Evolutionary conservation across 2,113 vertebrate genomes (phyloP).

Genomic region (Phocoena phocoena): DNA sequence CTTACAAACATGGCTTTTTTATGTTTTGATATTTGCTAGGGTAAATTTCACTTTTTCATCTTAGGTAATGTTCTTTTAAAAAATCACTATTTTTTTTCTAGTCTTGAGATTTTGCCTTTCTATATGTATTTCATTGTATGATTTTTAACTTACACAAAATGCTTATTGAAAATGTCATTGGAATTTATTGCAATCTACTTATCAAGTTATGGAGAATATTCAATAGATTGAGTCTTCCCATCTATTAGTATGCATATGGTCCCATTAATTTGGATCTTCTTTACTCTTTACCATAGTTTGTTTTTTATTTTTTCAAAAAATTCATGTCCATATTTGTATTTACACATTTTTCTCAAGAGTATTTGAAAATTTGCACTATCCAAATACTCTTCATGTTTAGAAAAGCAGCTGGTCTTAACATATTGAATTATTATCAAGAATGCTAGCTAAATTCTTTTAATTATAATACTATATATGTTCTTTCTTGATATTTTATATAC

Average conservation of each 20-base stretch:
- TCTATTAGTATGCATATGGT: neutral
- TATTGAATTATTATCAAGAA: neutral
- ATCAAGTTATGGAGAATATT: neutral
- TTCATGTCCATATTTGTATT: neutral
- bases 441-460: neutral
- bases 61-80: neutral
- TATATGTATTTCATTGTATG: neutral
- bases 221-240: neutral
- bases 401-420: neutral
- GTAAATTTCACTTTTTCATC: neutral
- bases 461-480: neutral
- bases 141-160: neutral
- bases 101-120: neutral
- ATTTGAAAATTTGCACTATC: neutral
- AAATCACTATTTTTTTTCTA: neutral
- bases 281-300: neutral
- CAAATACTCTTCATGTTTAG: neutral
- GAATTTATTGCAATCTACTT: neutral
- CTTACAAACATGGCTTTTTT: neutral
- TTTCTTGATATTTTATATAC: neutral
- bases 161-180: neutral
- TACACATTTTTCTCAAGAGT: neutral
- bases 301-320: neutral
- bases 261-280: neutral
- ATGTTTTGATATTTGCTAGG: neutral